phyloP scores from a whole-genome alignment of 2,888 invertebrate species.

The Leptothorax acervorum region DNA sequence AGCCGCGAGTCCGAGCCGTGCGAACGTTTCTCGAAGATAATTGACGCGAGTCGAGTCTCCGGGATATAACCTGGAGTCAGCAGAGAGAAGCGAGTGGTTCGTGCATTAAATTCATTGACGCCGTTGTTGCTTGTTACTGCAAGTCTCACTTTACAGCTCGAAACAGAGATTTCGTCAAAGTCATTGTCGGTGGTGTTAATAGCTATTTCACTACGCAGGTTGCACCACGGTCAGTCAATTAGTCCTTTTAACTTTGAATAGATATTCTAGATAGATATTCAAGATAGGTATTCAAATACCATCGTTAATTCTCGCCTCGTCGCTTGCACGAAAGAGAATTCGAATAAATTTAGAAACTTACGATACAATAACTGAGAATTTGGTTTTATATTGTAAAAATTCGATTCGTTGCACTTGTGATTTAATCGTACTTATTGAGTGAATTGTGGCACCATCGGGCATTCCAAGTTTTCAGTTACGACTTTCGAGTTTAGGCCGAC shows the following conservation, averaged over 20 bases:
- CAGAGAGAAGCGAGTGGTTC: neutral
- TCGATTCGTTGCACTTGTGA: neutral
- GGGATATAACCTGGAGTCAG: slow-evolving; percentile 14
- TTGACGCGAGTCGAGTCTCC: slow-evolving; percentile 42
- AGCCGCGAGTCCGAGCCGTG: slow-evolving; percentile 21
- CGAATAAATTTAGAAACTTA: neutral
- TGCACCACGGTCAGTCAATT: neutral
- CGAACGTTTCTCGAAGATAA: slow-evolving; percentile 33
- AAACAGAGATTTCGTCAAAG: slow-evolving; percentile 16
- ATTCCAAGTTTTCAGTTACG: neutral
- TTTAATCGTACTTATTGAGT: neutral
- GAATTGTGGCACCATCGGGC: neutral
- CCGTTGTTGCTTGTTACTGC: slow-evolving; percentile 1
- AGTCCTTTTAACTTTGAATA: neutral
- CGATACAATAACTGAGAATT: neutral
- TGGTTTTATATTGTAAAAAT: neutral
- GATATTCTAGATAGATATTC: neutral
- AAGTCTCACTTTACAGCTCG: slow-evolving; percentile 11
- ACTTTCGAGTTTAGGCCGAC: neutral
- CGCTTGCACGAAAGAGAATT: neutral
- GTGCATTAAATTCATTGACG: slow-evolving; percentile 22
- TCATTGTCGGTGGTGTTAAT: neutral
- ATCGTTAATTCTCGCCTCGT: neutral
- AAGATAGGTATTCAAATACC: neutral
- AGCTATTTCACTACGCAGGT: neutral